A percentile compares a stretch with the other conserved stretches of the same genome.
Conservation (phyloP, 1,140 invertebrate genomes). For the Drepana arcuata region DNA sequence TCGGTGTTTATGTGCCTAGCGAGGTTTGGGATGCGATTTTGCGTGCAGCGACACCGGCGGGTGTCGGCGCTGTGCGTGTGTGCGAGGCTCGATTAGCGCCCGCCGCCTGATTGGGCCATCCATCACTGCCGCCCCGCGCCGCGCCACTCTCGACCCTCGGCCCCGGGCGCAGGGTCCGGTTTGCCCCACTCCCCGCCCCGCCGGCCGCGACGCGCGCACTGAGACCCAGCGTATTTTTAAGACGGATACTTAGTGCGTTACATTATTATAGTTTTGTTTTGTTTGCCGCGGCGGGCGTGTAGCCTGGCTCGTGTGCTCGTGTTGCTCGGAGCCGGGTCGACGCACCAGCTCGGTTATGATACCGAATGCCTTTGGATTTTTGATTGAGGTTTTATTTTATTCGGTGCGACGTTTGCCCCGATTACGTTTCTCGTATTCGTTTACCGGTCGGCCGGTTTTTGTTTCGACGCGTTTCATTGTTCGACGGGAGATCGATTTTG, state of each 20-base stretch:
- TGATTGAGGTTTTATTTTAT: slow-evolving; percentile 66
- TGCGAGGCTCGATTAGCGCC: slow-evolving; percentile 55
- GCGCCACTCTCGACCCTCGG: slow-evolving; percentile 6
- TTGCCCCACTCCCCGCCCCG: slow-evolving; percentile 18
- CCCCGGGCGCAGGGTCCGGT: slow-evolving; percentile 2
- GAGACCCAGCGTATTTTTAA: slow-evolving; percentile 62
- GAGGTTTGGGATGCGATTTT: slow-evolving; percentile 1
- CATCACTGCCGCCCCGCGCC: slow-evolving; percentile 46
- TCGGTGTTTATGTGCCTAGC: slow-evolving; percentile 22
- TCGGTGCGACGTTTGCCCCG: slow-evolving; percentile 44
- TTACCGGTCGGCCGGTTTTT: slow-evolving; percentile 54
- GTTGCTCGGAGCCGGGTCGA: slow-evolving; percentile 58
- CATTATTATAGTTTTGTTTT: slow-evolving; percentile 62
- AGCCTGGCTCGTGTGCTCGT: slow-evolving; percentile 44
- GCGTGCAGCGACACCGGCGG: slow-evolving; percentile 1
- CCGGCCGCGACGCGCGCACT: slow-evolving; percentile 49
- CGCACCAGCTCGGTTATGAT: slow-evolving; percentile 61
- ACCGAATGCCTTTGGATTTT: slow-evolving; percentile 59
- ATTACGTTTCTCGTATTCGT: slow-evolving; percentile 65
- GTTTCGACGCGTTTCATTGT: slow-evolving; percentile 60
- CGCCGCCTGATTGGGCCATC: slow-evolving; percentile 69
- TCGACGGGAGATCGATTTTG: slow-evolving; percentile 63
- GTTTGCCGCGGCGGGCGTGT: slow-evolving; percentile 38
- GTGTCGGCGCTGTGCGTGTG: slow-evolving; percentile 7
- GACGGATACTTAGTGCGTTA: slow-evolving; percentile 65